Base-by-base conservation (phyloP, 2,113 vertebrate species). In the Salvator merianae region DNA sequence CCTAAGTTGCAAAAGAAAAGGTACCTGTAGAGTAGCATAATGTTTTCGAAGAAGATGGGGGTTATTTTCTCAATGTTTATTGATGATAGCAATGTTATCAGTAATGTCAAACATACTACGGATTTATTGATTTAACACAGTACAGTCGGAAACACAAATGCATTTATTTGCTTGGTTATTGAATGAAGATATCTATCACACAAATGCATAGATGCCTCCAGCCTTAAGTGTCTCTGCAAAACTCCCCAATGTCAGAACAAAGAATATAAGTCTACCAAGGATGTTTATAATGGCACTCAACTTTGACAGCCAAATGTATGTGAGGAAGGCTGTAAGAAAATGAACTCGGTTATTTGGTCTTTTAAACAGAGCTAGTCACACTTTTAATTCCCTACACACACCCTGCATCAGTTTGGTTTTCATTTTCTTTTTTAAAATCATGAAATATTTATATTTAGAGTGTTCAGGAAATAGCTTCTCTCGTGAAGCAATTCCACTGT, bases 381-480 rank as follows among this genome's bases (percentile, higher is more conserved):
- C 55, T 82, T 89, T 83, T n/a, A 71, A 87, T 59, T 32, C 69
- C 82, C 43, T n/a, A 32, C 0, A 1, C 16, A 76, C 30, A 26
- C n/a, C n/a, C 68, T 50, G 83, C 8, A 76, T 68, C 59, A 59
- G 55, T 20, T 20, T 59, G 55, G 16, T 59, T 59, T 59, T 59
- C 55, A 18, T 59, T 20, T 59, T 59, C 55, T 47, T 47, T 47
- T 47, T 47, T 47, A 22, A 55, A 84, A 18, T 32, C 2, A 0
- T 28, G 59, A 89, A 91, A 86, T 0, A 0, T 12, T 82, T 1
- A 0, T 83, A 88, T 88, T 62, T 75, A 83, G 76, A 63, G 38
- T 30, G 66, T 85, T 77, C 47, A 83, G 83, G 84, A 87, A 90
- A 86, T 3, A 65, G n/a, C 36, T 85, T 86, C 72, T 86, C 81